phyloP scores from a whole-genome alignment of 2,888 invertebrate species.

The Chymomyza procnemis region DNA sequence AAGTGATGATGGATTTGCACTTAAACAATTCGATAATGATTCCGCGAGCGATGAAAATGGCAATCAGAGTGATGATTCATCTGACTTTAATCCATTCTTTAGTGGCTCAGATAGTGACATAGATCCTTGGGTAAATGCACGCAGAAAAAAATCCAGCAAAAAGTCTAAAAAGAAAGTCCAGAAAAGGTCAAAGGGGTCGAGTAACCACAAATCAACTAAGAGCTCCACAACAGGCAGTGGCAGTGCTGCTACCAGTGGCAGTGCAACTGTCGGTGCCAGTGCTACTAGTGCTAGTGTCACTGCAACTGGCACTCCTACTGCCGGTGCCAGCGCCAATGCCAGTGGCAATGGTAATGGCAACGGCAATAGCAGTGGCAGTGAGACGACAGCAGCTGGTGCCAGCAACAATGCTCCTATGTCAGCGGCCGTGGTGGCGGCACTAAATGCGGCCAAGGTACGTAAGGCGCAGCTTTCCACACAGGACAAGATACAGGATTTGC shows the following conservation, averaged over 20 bases:
- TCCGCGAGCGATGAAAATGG: slow-evolving; percentile 76
- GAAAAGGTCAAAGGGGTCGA: slow-evolving; percentile 42
- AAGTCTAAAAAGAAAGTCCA: slow-evolving; percentile 64
- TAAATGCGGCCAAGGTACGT: slow-evolving; percentile 60
- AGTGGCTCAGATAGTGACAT: slow-evolving; percentile 89
- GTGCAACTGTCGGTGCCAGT: too few species aligned
- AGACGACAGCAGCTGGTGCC: background rate
- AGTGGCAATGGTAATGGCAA: too few species aligned
- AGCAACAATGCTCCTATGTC: slow-evolving; percentile 34
- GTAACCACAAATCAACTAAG: background rate
- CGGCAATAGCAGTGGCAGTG: slow-evolving; percentile 4
- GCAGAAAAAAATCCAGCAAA: slow-evolving; percentile 81
- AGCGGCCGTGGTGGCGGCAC: slow-evolving; percentile 51
- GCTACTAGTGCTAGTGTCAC: too few species aligned
- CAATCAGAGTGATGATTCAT: slow-evolving; percentile 81
- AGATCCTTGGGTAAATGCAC: slow-evolving; percentile 90
- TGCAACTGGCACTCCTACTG: too few species aligned
- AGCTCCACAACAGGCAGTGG: background rate
- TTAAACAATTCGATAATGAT: slow-evolving; percentile 82
- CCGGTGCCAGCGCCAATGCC: too few species aligned
- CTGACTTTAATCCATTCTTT: slow-evolving; percentile 95
- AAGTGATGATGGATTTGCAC: slow-evolving; percentile 27
- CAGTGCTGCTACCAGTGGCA: too few species aligned
- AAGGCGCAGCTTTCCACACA: slow-evolving; percentile 81
- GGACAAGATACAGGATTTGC: slow-evolving; percentile 87